These are phyloP conservation scores for Varanus salvator DNA, from an alignment of 2,113 vertebrate species.

Conservation along the genomic window DNA sequence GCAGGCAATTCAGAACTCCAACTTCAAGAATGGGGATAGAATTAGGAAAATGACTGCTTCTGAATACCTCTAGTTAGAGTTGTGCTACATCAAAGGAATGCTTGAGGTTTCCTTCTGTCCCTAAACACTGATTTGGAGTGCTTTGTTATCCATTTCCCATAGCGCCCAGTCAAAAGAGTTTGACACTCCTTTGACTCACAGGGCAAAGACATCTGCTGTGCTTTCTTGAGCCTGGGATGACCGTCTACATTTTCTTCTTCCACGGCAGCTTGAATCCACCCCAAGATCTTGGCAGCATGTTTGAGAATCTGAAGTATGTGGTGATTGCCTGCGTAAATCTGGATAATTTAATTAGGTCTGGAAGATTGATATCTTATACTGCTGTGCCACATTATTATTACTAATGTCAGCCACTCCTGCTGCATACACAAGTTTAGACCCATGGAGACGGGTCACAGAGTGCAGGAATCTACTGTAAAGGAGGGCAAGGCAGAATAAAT, in stretches of 20 bases:
- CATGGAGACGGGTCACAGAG: slow-evolving; percentile 47
- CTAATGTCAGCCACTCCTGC: slow-evolving; percentile 69
- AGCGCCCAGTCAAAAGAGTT: slow-evolving; percentile 11
- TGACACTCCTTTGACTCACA: not conserved
- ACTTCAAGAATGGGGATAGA: not conserved
- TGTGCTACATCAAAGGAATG: slow-evolving; percentile 10
- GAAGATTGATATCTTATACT: slow-evolving; percentile 68
- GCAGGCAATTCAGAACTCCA: not conserved
- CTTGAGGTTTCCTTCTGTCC: slow-evolving; percentile 17
- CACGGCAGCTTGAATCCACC: fast-evolving
- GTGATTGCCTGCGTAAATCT: slow-evolving; percentile 45
- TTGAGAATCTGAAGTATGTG: slow-evolving; percentile 50
- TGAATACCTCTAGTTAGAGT: slow-evolving; percentile 24
- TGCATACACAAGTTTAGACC: slow-evolving; percentile 65
- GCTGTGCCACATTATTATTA: slow-evolving; percentile 49
- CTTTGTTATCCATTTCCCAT: not conserved
- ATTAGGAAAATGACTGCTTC: not conserved
- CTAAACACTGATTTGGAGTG: slow-evolving; percentile 6
- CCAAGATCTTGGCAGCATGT: slow-evolving; percentile 42
- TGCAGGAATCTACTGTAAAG: not conserved
- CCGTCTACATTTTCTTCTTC: not conserved
- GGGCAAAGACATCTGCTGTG: not conserved
- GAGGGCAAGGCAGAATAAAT: slow-evolving; percentile 1
- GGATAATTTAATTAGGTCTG: slow-evolving; percentile 58
- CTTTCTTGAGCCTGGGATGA: not conserved